Evolutionary conservation across 2,888 invertebrate species (phyloP), one percentile per base, ranked within the genome.

Genomic region (Hirtodrosophila cameraria): DNA sequence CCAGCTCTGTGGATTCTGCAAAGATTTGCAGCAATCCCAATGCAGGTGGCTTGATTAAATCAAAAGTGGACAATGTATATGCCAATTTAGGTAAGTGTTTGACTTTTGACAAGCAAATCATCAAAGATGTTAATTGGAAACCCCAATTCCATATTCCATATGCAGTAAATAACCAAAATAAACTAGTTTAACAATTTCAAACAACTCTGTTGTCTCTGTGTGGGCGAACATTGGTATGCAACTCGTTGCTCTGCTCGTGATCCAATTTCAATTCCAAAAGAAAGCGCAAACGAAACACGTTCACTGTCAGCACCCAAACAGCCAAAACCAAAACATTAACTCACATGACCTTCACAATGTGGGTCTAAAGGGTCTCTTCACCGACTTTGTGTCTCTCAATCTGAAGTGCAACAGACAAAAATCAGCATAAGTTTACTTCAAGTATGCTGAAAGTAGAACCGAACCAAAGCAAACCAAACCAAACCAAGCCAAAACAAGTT

Each of bases 61-160:
- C 89, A 59, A 90, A 90, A 70, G 92, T 92, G 75, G 93, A 93
- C 79, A 94, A 93, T 76, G 94, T 96, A 87, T 96, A 96, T 91
- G 96, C 96, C 71, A 96, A 96, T 92, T 90, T 92, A 94, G 95
- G 96, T 91, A 49, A 71, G 70, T 65, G 0, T 16, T 8, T 7
- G 12, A n/a, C 1, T 38, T n/a, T n/a, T n/a, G n/a, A n/a, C n/a
- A n/a, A n/a, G n/a, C n/a, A n/a, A n/a, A n/a, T n/a, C 23, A 23
- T 8, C 6, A 46, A 38, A 15, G 48, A 39, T 33, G 55, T 55
- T 27, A 55, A 31, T 39, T 15, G 49, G 6, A 35, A 41, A 15
- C 18, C 9, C 35, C 8, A 43, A 50, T 43, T 30, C 38, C 36
- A 25, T 36, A 28, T 28, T 13, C 11, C 12, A 12, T 33, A 12